phyloP scores from a whole-genome alignment of 2,888 invertebrate genomes.

The Proisotoma minuta region DNA sequence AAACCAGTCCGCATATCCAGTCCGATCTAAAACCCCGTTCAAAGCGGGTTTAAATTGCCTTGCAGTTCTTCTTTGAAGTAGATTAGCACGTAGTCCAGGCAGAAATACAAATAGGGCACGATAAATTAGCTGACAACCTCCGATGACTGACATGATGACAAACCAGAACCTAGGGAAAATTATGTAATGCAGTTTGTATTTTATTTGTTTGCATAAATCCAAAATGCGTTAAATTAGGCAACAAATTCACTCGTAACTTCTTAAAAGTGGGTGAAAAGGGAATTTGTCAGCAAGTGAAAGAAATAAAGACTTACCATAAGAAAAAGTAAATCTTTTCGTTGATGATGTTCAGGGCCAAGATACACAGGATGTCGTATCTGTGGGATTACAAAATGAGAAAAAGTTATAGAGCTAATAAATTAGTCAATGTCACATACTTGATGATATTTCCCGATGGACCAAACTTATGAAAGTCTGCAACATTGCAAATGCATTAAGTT shows the following conservation, averaged over 20 bases:
- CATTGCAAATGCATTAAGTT: too few species aligned
- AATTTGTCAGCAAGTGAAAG: too few species aligned
- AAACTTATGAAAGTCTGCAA: conserved; percentile 47
- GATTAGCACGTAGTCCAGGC: conserved; percentile 31
- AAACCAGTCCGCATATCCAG: conserved; percentile 45
- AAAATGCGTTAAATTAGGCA: too few species aligned
- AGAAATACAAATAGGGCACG: conserved; percentile 37
- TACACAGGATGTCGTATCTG: conserved; percentile 47
- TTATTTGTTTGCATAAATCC: too few species aligned
- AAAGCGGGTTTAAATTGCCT: conserved; percentile 10
- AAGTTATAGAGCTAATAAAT: too few species aligned
- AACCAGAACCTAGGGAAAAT: conserved; percentile 48
- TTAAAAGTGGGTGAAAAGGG: too few species aligned
- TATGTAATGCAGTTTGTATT: too few species aligned
- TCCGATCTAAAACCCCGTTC: conserved; percentile 4
- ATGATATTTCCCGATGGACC: conserved; percentile 36
- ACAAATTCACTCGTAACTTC: too few species aligned
- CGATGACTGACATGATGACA: conserved; percentile 46
- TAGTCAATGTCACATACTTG: background rate
- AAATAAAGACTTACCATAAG: conserved; percentile 39
- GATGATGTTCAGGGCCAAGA: conserved; percentile 49
- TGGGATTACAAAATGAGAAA: too few species aligned
- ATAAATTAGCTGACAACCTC: conserved; percentile 46
- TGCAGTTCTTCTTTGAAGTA: conserved; percentile 26
- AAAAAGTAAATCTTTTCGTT: conserved; percentile 48